These are phyloP conservation scores for Morelia viridis DNA, from an alignment of 2,797 vertebrate genomes.

Conservation along the genomic window DNA sequence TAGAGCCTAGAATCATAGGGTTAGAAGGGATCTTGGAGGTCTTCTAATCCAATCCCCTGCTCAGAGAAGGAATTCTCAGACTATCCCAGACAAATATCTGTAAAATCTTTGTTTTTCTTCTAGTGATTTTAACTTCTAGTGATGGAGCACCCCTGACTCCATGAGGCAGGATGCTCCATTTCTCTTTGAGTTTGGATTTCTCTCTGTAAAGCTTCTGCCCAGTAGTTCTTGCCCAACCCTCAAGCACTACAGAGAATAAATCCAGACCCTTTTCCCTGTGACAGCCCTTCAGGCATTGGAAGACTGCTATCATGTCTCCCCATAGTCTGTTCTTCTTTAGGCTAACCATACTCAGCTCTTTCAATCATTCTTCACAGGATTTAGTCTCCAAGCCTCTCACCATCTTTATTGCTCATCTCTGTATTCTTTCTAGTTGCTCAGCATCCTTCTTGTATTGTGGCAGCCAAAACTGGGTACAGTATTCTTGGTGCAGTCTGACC, in stretches of 20 bases:
- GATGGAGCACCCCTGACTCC: not conserved
- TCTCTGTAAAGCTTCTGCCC: not conserved
- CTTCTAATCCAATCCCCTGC: not conserved
- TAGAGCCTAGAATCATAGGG: not conserved
- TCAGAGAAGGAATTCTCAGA: not conserved
- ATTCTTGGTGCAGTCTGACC: too few species aligned
- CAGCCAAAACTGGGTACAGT: too few species aligned
- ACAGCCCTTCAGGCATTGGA: not conserved
- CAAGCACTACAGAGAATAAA: not conserved
- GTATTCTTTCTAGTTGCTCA: too few species aligned
- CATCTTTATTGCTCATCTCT: too few species aligned
- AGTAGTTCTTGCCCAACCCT: not conserved
- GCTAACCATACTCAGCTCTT: too few species aligned
- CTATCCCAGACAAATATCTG: not conserved
- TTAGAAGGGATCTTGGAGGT: not conserved
- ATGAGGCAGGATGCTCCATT: not conserved
- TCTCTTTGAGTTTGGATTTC: not conserved
- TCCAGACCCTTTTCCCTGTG: not conserved
- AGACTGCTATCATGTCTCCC: not conserved
- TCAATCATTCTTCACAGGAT: too few species aligned
- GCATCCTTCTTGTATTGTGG: too few species aligned
- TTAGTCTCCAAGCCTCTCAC: too few species aligned
- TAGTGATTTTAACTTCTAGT: not conserved
- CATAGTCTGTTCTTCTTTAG: too few species aligned
- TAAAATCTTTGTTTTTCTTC: not conserved